Evolutionary conservation across 2,113 vertebrate species (phyloP), one percentile per base, ranked within the genome.

Genomic region (Colius striatus): DNA sequence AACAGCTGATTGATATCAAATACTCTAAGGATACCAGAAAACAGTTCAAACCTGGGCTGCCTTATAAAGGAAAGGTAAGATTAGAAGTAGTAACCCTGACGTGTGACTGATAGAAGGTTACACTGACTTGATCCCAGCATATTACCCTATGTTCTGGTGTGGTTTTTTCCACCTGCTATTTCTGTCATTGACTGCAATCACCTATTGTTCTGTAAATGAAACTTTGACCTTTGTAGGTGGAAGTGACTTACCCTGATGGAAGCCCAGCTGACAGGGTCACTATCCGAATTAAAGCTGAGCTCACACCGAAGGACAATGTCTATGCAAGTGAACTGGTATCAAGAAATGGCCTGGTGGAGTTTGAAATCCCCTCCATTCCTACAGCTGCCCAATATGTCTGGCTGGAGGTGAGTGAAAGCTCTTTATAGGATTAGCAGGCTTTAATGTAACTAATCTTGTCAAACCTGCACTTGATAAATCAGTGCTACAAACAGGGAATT

Each of bases 311-410:
- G 89, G 99, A 99, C 97, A 99, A 99, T 1, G 97, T 99, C 71
- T 99, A 98, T 58, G 99, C 98, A 12, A 98, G 98, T 43, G 98
- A 99, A 43, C 96, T 99, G 77, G 97, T 98, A 34, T 99, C 99
- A 15, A 97, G 89, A 54, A 95, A 97, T 8, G 99, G 99, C 19
- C 97, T 98, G 84, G 98, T 98, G 91, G 97, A 96, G 75, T 99
- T 99, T 82, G 98, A 99, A 97, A 99, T 99, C 92, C 99, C 99
- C 5, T 99, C 99, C 92, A 99, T 99, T 92, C 99, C 99, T 13
- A 98, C 98, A 22, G 98, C 98, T 57, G 99, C 99, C 70, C 99
- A 99, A 88, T 99, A 99, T 34, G 98, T 99, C 97, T 99, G 99
- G 99, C 97, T 99, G 57, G 99, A 99, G 99, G 99, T 99, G 94